Base-by-base conservation (phyloP, 2,113 vertebrate species). In the Carassius auratus region DNA sequence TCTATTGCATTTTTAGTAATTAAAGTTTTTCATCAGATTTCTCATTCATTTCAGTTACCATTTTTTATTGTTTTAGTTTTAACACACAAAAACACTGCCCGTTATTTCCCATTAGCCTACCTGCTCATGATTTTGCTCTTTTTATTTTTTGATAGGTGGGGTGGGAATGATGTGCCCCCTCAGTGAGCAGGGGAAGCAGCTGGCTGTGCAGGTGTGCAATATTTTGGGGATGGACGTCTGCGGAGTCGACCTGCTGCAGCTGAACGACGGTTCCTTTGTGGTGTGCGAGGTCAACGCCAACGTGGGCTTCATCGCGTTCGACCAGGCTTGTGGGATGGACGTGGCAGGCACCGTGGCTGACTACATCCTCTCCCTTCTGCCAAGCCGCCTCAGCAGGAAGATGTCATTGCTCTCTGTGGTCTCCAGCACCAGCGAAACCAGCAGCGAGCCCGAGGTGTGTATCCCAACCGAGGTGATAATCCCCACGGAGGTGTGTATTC, bases 161-260 rank as follows among this genome's bases (percentile, higher is more conserved):
- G 95, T 97, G 66, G 97, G 96, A 0, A 96, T 96, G 94, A 96
- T 96, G 95, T 97, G 96, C 87, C 95, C 96, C 0, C 93, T 97
- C 86, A 97, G 93, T 3, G 97, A 97, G 86, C 94, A 97, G 90
- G 97, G 96, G 80, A 97, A 96, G 92, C 95, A 96, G 93, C 91
- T 97, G 90, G 97, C 97, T 64, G 94, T 96, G 78, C 96, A 97
- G 90, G 97, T 97, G 87, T 97, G 96, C 74, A 96, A 96, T 91
- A 97, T 97, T 91, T 93, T 97, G 26, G 97, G 96, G 90, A 97
- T 97, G 96, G 97, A 97, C 83, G 95, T 97, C 89, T 97, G 97
- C 3, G 97, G 96, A 89, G 96, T 97, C 3, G 97, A 97, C 88
- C 96, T 97, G 73, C 95, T 97, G 87, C 95, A 97, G 91, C 93